Evolutionary conservation across 2,888 invertebrate genomes (phyloP).

Genomic region (Apantesis nais): DNA sequence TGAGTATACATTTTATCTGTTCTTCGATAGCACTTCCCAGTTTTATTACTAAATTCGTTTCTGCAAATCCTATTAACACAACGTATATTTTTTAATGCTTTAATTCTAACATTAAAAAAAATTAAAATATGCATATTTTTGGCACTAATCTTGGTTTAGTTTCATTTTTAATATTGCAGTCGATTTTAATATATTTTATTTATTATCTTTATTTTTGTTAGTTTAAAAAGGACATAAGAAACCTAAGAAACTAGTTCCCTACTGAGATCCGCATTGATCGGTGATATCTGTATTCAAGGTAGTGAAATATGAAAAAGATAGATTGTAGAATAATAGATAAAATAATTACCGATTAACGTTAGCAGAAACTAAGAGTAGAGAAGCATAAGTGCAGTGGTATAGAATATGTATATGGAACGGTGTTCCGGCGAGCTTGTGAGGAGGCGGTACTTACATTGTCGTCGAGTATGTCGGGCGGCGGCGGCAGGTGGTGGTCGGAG

Average conservation of each 20-base stretch:
- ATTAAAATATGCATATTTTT: too few species aligned
- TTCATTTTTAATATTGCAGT: neutral
- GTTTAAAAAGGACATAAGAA: neutral
- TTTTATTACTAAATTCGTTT: too few species aligned
- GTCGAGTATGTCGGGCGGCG: constrained; percentile 79
- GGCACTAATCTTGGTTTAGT: too few species aligned
- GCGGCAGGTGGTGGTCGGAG: constrained; percentile 81
- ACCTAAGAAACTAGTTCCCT: neutral
- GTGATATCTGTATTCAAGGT: neutral
- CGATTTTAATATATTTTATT: neutral
- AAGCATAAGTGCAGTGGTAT: neutral
- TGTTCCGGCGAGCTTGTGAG: neutral
- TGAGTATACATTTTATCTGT: too few species aligned
- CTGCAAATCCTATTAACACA: too few species aligned
- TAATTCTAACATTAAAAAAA: neutral
- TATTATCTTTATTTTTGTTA: neutral
- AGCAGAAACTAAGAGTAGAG: neutral
- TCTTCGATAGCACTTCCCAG: too few species aligned
- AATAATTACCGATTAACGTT: neutral
- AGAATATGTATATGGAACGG: too few species aligned
- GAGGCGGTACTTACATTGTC: constrained; percentile 63
- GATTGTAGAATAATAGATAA: neutral
- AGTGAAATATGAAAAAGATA: neutral
- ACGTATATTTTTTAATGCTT: too few species aligned
- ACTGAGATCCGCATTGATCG: neutral